Base-by-base conservation (phyloP, 2,888 invertebrate species). In the Drosophila phalerata region DNA sequence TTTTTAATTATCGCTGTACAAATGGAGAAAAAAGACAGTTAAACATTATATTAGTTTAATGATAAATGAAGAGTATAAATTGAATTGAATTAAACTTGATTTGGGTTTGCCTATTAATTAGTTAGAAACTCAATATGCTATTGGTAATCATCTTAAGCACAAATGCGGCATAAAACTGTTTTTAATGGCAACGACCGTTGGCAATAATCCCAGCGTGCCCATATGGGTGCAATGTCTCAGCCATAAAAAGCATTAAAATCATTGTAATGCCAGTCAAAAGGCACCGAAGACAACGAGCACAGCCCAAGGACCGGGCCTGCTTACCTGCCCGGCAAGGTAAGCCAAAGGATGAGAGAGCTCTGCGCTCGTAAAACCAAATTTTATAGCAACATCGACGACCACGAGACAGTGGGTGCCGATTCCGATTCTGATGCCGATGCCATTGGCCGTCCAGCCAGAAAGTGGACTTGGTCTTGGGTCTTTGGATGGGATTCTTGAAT, bases 211-310 rank as follows among this genome's bases (percentile, higher is more conserved):
- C 77, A 73, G 62, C 55, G 81, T 78, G 81, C 79, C 87, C 89
- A 88, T 84, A 84, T 88, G 89, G 84, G 70, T 61, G 85, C 85
- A 81, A 63, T 69, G 88, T 87, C 82, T 74, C 47, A 52, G 69
- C 71, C 80, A 85, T 85, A 78, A 85, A 85, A 76, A 37, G 73
- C 90, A 85, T 89, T 85, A 85, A 85, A 85, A 88, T 89, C 85
- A 85, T 85, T 85, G 85, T 85, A 85, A 89, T 88, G 88, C 71
- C 88, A 67, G 81, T 71, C 84, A 65, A 71, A 73, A 64, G 73
- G 73, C 61, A 85, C 69, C 68, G 67, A 71, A 72, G 81, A 62
- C 77, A 77, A 48, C 58, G 34, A 25, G 43, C 43, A 43, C 40
- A 62, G 37, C 5, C 52, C 8, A 38, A 19, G 34, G 52, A 58